Evolutionary conservation across 2,888 invertebrate genomes (phyloP).

Genomic region (Rotaria macrura): DNA sequence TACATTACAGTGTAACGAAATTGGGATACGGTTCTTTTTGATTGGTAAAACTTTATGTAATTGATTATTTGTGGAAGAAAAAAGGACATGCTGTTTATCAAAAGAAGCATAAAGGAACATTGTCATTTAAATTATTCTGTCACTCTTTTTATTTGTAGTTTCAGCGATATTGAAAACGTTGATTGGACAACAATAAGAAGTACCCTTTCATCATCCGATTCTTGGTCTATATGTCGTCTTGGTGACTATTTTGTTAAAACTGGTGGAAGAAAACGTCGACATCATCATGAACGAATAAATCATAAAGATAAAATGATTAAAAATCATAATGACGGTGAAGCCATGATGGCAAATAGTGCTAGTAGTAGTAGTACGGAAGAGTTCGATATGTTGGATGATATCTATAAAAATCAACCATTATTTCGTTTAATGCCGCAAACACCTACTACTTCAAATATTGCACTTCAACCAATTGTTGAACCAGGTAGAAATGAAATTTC

Average conservation of each 20-base stretch:
- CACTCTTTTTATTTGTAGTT: not conserved
- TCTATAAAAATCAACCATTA: not conserved
- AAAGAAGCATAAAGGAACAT: no score
- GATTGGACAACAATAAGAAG: not conserved
- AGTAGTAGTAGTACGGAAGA: not conserved
- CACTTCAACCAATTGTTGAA: not conserved
- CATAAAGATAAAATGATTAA: not conserved
- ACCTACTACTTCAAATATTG: not conserved
- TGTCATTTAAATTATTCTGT: not conserved
- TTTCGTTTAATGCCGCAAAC: conserved; percentile 2
- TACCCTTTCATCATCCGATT: not conserved
- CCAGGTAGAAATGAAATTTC: not conserved
- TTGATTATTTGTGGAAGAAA: no score
- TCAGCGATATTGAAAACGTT: conserved; percentile 10
- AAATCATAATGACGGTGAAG: not conserved
- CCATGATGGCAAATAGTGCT: not conserved
- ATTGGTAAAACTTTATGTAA: no score
- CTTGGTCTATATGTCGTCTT: not conserved
- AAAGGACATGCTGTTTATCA: no score
- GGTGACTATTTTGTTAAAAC: conserved; percentile 10
- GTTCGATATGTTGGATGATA: conserved; percentile 1
- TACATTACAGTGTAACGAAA: no score
- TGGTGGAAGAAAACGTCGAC: not conserved
- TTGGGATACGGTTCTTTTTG: no score
- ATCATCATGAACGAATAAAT: not conserved